Percentiles rank a stretch among this genome's conserved stretches.
Conservation (phyloP, 2,888 invertebrate species). For the Athetis lepigone region DNA sequence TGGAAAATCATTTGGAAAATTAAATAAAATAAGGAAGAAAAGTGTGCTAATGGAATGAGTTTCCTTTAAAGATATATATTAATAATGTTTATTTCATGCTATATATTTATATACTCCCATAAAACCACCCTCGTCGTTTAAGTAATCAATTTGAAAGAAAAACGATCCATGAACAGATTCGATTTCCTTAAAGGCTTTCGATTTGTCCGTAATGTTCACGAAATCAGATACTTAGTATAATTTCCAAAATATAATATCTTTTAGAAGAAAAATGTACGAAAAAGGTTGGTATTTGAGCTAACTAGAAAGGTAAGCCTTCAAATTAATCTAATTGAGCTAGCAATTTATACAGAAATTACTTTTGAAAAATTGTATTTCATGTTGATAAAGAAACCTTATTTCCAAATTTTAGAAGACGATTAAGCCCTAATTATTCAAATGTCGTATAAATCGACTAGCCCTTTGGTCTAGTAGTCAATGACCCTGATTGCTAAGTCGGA, state of each 20-base stretch:
- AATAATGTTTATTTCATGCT: neutral
- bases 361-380: neutral
- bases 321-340: conserved; percentile 18
- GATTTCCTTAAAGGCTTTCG: conserved; percentile 55
- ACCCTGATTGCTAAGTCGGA: too few relatives aligned
- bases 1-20: neutral
- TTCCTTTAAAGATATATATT: neutral
- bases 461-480: too few relatives aligned
- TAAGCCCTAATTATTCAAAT: too few relatives aligned
- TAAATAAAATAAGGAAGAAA: neutral
- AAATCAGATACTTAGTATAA: conserved; percentile 30
- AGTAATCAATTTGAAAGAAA: conserved; percentile 42
- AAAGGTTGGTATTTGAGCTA: conserved; percentile 7
- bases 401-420: neutral
- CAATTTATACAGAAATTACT: conserved; percentile 1
- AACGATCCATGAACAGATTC: conserved; percentile 42
- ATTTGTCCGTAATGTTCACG: conserved; percentile 46
- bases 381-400: neutral
- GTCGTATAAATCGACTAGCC: too few relatives aligned
- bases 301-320: conserved; percentile 11
- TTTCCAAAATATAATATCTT: conserved; percentile 35
- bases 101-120: neutral
- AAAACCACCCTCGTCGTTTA: conserved; percentile 16
- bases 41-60: neutral
- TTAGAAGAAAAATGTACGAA: conserved; percentile 7